These are phyloP conservation scores for Maniola jurtina DNA, from an alignment of 1,140 invertebrate genomes.

Conservation along the genomic window DNA sequence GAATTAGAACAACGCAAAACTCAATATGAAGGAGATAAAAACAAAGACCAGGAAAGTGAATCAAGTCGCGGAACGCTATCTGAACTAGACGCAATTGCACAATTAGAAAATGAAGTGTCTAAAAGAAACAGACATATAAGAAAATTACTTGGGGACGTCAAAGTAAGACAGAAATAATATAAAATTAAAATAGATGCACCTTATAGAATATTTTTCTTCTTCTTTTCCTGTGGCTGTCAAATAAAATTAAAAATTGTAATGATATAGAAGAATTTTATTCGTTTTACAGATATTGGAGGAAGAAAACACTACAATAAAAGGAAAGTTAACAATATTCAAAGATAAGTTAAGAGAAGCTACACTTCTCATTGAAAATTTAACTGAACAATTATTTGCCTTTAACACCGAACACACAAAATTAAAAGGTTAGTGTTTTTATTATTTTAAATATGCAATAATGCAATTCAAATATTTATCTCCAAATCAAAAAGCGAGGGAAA, in stretches of 20 bases:
- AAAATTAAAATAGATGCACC: background rate
- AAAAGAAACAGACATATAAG: slow-evolving; percentile 85
- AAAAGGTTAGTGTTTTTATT: slow-evolving; percentile 55
- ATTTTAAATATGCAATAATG: too few species aligned
- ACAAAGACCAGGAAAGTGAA: slow-evolving; percentile 62
- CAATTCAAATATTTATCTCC: too few species aligned
- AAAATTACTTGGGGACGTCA: slow-evolving; percentile 82
- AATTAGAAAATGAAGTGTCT: slow-evolving; percentile 78
- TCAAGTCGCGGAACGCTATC: slow-evolving; percentile 75
- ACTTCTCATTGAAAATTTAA: slow-evolving; percentile 80
- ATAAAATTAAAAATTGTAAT: background rate
- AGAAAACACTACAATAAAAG: slow-evolving; percentile 82
- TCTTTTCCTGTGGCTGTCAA: background rate
- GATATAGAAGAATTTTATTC: slow-evolving; percentile 1
- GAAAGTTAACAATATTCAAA: slow-evolving; percentile 79
- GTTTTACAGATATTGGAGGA: slow-evolving; percentile 80
- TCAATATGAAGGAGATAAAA: slow-evolving; percentile 60
- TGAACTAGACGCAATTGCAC: slow-evolving; percentile 65
- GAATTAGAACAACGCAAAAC: slow-evolving; percentile 77
- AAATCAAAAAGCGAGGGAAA: too few species aligned
- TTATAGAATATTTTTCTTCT: too few species aligned
- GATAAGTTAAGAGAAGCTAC: slow-evolving; percentile 84
- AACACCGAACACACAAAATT: slow-evolving; percentile 74
- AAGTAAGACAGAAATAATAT: slow-evolving; percentile 70
- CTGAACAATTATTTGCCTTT: slow-evolving; percentile 77